phyloP scores from a whole-genome alignment of 1,140 invertebrate species.

The Muscidifurax raptorellus region DNA sequence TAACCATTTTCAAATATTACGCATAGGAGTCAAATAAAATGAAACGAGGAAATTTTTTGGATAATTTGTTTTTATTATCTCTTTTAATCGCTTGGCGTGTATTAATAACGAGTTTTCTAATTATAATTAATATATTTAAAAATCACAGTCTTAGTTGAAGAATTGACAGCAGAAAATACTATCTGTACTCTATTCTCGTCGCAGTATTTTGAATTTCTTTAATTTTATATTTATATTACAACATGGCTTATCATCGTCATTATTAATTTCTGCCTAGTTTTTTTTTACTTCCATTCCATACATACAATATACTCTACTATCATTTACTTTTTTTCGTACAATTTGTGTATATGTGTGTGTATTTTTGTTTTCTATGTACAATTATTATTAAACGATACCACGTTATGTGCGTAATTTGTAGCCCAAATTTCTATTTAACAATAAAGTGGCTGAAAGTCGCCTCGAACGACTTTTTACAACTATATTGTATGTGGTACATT shows the following conservation, averaged over 20 bases:
- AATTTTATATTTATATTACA: constrained; percentile 55
- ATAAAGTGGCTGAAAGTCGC: constrained; percentile 13
- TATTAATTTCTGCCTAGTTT: constrained; percentile 45
- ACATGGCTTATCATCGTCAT: constrained; percentile 30
- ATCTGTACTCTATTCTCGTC: constrained; percentile 71
- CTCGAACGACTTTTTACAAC: constrained; percentile 9
- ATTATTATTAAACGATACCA: constrained; percentile 36
- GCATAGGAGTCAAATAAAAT: not conserved
- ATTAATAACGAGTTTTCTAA: constrained; percentile 64
- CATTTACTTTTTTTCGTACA: constrained; percentile 48
- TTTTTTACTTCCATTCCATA: constrained; percentile 38
- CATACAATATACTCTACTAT: constrained; percentile 48
- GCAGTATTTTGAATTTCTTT: constrained; percentile 55
- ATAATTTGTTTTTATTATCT: constrained; percentile 52
- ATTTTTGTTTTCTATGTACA: constrained; percentile 48
- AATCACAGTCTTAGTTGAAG: constrained; percentile 76
- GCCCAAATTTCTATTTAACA: constrained; percentile 41
- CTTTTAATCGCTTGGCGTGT: constrained; percentile 53
- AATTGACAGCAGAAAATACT: constrained; percentile 76
- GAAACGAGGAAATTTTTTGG: not conserved
- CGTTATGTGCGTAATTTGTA: constrained; percentile 43
- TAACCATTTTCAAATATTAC: not conserved
- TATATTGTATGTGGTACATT: constrained; percentile 37
- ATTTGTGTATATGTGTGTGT: constrained; percentile 32
- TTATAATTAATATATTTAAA: constrained; percentile 74